Evolutionary conservation across 2,113 vertebrate genomes (phyloP).

Genomic region (Rhynchomys soricoides): DNA sequence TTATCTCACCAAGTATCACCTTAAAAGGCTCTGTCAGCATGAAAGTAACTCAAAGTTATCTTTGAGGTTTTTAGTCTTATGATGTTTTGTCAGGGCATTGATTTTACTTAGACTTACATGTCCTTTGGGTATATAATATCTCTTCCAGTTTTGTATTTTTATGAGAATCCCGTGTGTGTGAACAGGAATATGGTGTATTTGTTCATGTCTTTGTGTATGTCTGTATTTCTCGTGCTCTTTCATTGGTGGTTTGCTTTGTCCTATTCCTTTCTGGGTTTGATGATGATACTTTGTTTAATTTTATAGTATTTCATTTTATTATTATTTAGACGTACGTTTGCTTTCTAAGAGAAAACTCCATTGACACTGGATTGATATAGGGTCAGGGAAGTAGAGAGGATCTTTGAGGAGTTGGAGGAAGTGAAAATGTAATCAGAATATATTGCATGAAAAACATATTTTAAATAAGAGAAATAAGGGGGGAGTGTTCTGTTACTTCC

Average conservation of each 20-base stretch:
- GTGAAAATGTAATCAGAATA: neutral
- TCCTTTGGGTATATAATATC: neutral
- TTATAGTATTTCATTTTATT: neutral
- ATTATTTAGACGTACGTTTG: neutral
- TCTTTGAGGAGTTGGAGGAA: neutral
- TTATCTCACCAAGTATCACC: neutral
- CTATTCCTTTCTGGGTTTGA: neutral
- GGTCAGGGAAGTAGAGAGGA: neutral
- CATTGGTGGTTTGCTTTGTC: neutral
- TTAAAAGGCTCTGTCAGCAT: neutral
- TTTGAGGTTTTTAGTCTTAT: neutral
- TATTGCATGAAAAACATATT: neutral
- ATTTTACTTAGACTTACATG: neutral
- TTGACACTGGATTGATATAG: neutral
- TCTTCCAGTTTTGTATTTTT: neutral
- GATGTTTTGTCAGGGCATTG: neutral
- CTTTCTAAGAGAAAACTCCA: neutral
- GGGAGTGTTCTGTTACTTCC: no score
- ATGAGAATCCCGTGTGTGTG: neutral
- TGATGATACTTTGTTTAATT: neutral
- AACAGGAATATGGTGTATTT: neutral
- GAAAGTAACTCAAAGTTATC: neutral
- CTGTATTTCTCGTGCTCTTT: neutral
- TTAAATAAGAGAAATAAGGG: neutral
- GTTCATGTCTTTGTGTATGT: no score